Evolutionary conservation across 2,797 vertebrate genomes (phyloP).

Genomic region (Synanceia verrucosa): DNA sequence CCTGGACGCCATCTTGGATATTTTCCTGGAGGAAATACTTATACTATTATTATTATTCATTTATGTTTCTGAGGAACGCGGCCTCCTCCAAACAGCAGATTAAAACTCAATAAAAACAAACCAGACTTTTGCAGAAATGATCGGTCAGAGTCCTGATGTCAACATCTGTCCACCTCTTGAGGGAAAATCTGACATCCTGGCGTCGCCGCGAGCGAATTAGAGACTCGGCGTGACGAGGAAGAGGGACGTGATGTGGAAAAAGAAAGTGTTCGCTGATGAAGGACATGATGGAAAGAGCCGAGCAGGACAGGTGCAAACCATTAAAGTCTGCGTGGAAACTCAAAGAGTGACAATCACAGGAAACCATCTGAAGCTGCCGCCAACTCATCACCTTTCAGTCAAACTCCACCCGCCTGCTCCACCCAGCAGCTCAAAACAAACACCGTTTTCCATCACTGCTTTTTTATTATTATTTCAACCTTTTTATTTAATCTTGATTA

Average conservation of each 20-base stretch:
- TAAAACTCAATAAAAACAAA: no score
- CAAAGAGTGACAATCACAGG: slow-evolving; percentile 24
- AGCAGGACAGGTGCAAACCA: slow-evolving; percentile 57
- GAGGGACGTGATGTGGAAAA: slow-evolving; percentile 35
- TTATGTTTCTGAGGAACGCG: no score
- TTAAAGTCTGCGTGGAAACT: slow-evolving; percentile 58
- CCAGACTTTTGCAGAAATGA: no score
- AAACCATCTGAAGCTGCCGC: neutral
- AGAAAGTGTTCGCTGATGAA: slow-evolving; percentile 16
- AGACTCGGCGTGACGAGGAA: slow-evolving; percentile 8
- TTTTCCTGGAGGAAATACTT: no score
- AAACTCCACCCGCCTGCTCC: slow-evolving; percentile 18
- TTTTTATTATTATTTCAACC: neutral
- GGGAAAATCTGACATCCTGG: slow-evolving; percentile 4
- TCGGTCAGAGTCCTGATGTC: neutral
- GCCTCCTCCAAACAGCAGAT: no score
- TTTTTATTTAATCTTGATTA: neutral
- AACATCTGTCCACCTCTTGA: slow-evolving; percentile 5
- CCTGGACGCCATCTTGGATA: no score
- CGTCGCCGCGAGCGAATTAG: neutral
- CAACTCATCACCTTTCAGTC: neutral
- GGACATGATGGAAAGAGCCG: slow-evolving; percentile 37
- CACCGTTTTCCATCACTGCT: neutral
- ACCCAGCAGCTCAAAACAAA: slow-evolving; percentile 1
- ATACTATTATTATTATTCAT: no score